A percentile compares a stretch with the other conserved stretches of the same genome.
phyloP scores from a whole-genome alignment of 2,888 invertebrate species.

The Homarus gammarus region DNA sequence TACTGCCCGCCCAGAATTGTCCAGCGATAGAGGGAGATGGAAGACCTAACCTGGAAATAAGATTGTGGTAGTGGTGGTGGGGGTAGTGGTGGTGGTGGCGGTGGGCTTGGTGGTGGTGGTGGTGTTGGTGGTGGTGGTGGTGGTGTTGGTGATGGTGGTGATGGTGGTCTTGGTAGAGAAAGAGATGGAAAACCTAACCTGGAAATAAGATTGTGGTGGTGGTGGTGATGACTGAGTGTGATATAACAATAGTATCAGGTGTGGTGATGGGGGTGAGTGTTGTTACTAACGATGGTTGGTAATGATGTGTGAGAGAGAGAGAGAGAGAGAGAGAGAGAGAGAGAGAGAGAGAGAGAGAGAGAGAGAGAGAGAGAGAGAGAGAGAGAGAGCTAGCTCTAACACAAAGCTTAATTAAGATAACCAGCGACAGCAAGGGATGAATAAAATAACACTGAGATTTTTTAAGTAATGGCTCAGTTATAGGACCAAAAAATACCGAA shows the following conservation, averaged over 20 bases:
- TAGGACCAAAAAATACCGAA: no score
- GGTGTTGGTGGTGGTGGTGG: no score
- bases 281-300: neutral
- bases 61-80: no score
- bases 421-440: no score
- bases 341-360: conserved; percentile 5
- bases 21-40: conserved; percentile 1
- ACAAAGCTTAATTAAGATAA: neutral
- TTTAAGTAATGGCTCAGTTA: no score
- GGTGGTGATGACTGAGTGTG: neutral
- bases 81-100: no score
- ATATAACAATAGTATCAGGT: neutral
- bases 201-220: neutral
- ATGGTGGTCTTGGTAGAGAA: neutral
- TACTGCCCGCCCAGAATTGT: neutral
- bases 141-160: neutral
- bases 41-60: no score
- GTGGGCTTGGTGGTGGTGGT: no score
- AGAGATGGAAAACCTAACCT: no score
- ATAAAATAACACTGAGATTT: no score
- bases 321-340: conserved; percentile 18
- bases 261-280: neutral
- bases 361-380: conserved; percentile 28
- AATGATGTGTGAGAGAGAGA: neutral
- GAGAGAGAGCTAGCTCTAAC: conserved; percentile 18